A percentile compares a stretch with the other conserved stretches of the same genome.
These are phyloP conservation scores for Aphidius gifuensis DNA, from an alignment of 1,140 invertebrate species.

Conservation along the genomic window DNA sequence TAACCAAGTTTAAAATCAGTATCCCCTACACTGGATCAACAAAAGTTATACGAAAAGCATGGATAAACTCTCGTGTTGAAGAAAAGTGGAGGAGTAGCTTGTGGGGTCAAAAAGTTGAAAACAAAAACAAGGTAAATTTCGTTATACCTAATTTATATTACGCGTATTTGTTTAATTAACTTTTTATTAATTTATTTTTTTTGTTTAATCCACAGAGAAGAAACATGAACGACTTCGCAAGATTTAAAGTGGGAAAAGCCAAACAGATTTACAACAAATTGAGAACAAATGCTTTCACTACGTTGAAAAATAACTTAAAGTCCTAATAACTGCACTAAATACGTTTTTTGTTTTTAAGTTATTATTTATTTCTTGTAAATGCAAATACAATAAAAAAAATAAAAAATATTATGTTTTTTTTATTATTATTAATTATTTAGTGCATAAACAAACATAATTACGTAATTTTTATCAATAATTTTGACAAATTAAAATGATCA, in stretches of 20 bases:
- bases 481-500: no score
- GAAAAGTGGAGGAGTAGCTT: constrained; percentile 75
- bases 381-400: no score
- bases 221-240: constrained; percentile 87
- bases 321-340: no score
- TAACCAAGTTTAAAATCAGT: constrained; percentile 87
- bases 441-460: no score
- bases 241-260: constrained; percentile 91
- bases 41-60: constrained; percentile 82
- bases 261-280: constrained; percentile 86
- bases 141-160: no score
- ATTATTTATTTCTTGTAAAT: no score
- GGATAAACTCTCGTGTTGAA: constrained; percentile 73
- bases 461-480: no score
- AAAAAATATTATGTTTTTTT: no score
- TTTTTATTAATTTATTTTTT: constrained; percentile 17
- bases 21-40: constrained; percentile 84
- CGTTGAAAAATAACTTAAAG: constrained; percentile 67
- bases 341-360: no score
- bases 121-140: constrained; percentile 71
- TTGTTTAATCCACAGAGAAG: constrained; percentile 60
- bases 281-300: constrained; percentile 75
- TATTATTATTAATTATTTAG: no score
- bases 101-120: constrained; percentile 79
- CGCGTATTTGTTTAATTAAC: no score